phyloP scores from a whole-genome alignment of 2,113 vertebrate genomes.

The Pseudorhombus dupliciocellatus region DNA sequence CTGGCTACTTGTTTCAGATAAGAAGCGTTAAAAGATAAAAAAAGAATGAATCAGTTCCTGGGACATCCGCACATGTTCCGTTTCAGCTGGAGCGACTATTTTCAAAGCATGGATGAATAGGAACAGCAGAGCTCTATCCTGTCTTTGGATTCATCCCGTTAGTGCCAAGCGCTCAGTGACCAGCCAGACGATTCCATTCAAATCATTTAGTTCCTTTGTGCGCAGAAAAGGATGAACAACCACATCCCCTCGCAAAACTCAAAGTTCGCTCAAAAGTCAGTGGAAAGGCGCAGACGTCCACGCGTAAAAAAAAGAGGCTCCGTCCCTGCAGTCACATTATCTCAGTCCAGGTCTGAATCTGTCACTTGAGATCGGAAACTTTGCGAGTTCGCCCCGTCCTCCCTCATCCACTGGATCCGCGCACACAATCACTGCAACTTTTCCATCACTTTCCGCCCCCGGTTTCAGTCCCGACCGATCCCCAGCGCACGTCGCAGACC shows the following conservation, averaged over 20 bases:
- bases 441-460: constrained; percentile 65
- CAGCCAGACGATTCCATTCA: constrained; percentile 42
- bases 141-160: constrained; percentile 63
- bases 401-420: constrained; percentile 55
- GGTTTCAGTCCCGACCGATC: constrained; percentile 30
- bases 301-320: constrained; percentile 10
- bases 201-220: constrained; percentile 48
- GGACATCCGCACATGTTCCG: constrained; percentile 29
- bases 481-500: constrained; percentile 45
- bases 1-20: constrained; percentile 6
- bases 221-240: constrained; percentile 12
- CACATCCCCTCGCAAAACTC: constrained; percentile 34
- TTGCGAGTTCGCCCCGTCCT: constrained; percentile 57
- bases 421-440: constrained; percentile 70
- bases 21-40: neutral
- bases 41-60: neutral
- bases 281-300: constrained; percentile 38
- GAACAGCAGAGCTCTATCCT: constrained; percentile 35
- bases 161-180: constrained; percentile 37
- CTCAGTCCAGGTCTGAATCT: constrained; percentile 53
- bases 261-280: constrained; percentile 38
- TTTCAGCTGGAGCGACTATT: constrained; percentile 12
- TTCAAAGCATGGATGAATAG: constrained; percentile 17
- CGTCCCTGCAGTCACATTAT: constrained; percentile 71
- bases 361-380: constrained; percentile 72